Evolutionary conservation across 2,797 vertebrate species (phyloP), one percentile per base, ranked within the genome.

Genomic region (Varecia variegata): DNA sequence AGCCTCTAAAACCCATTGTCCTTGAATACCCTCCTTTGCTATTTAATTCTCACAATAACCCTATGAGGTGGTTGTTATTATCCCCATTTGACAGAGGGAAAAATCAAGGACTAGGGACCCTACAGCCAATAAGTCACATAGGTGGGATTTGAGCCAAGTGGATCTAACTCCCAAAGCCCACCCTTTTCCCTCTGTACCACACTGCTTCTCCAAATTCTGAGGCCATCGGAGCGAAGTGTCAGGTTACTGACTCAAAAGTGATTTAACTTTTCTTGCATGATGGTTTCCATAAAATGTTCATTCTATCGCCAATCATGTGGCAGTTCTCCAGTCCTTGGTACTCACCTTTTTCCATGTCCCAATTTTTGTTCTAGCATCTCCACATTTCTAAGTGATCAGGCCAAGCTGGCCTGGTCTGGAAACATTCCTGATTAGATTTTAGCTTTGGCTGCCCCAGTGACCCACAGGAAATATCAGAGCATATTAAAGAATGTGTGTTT

Each of bases 401-500:
- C 3, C 15, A 43, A 68, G 54, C 65, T 76, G 35, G 43, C 43
- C 45, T n/a, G 47, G 40, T 74, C 52, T 35, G n/a, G 76, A 81
- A 95, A 90, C 68, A 43, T n/a, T 77, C 45, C 45, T 56, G 43
- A 74, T 74, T 90, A 40, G 50, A 73, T 60, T 77, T 87, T 76
- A 81, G 90, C 54, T 70, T 56, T 82, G 83, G 18, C 56, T 38
- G 40, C 27, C 68, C 50, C 35, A 32, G n/a, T 38, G 71, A 90
- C 76, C 38, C 13, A 2, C 58, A 74, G 79, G 88, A 95, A 97
- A 62, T 40, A 38, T 90, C 89, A 77, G 45, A 60, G 30, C 80
- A 21, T 54, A 60, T 67, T 67, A 52, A 96, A 81, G 85, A 94
- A 90, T 56, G 38, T 18, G 7, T 79, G 58, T 93, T 89, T 88